Conservation (phyloP, 2,113 vertebrate species). For the Alaudala cheleensis region DNA sequence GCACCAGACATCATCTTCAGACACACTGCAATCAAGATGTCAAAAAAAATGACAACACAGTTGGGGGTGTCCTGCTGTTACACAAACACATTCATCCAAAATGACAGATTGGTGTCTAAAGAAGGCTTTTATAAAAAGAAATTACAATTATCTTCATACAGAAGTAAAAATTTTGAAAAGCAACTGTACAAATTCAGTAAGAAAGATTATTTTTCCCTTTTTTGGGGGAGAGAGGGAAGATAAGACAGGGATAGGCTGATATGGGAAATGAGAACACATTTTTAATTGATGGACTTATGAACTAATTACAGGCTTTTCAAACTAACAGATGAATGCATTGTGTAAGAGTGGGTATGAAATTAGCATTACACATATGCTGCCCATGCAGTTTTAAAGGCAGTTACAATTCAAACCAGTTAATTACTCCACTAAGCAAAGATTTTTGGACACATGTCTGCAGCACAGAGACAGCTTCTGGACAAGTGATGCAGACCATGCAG, state of each 20-base stretch:
- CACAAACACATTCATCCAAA: conserved; percentile 13
- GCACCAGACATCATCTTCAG: conserved; percentile 14
- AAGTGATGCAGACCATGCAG: background rate
- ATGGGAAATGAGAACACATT: background rate
- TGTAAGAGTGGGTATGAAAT: background rate
- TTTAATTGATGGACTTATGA: background rate
- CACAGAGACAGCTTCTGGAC: background rate
- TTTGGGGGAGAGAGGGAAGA: fast-evolving
- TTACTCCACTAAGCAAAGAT: background rate
- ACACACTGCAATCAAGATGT: conserved; percentile 37
- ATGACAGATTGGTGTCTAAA: conserved; percentile 15
- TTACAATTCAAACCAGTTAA: background rate
- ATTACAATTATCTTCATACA: background rate
- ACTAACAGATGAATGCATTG: background rate
- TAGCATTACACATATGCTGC: background rate
- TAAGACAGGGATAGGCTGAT: background rate
- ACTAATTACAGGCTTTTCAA: background rate
- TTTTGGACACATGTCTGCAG: background rate
- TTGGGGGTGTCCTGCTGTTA: conserved; percentile 18
- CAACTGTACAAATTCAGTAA: background rate
- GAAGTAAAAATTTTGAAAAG: background rate
- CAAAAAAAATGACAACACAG: conserved; percentile 26
- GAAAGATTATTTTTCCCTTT: background rate
- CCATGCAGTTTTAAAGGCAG: background rate
- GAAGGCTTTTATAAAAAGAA: conserved; percentile 8